Percentiles rank a stretch among this genome's conserved stretches.
Evolutionary conservation across 2,113 vertebrate genomes (phyloP).

Genomic region (Pygoscelis adeliae): DNA sequence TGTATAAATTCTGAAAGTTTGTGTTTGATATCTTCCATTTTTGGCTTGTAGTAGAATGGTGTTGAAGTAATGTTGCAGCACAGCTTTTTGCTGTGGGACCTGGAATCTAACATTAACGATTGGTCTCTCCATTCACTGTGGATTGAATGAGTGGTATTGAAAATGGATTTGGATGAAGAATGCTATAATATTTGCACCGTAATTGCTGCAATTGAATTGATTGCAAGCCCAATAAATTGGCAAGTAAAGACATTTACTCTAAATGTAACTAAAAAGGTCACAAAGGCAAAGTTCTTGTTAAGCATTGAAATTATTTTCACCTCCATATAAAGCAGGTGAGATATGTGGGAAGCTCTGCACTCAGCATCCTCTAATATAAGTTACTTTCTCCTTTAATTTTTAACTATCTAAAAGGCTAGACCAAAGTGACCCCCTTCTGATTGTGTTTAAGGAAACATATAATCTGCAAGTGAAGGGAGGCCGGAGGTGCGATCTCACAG

Average conservation of each 20-base stretch:
- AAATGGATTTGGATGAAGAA: background rate
- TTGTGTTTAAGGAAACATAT: background rate
- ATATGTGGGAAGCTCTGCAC: background rate
- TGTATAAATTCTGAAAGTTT: background rate
- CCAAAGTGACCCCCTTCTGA: background rate
- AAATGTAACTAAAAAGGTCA: conserved; percentile 41
- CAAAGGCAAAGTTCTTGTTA: background rate
- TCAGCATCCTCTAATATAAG: background rate
- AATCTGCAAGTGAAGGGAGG: background rate
- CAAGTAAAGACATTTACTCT: background rate
- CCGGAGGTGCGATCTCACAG: background rate
- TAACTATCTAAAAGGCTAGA: background rate
- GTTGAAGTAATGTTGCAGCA: background rate
- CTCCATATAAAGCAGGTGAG: background rate
- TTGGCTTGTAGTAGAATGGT: background rate
- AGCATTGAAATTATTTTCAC: background rate
- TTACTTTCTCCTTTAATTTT: background rate
- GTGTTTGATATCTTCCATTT: background rate
- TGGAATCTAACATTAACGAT: background rate
- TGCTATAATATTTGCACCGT: background rate
- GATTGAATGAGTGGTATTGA: background rate
- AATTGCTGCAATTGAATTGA: background rate
- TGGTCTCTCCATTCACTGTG: background rate
- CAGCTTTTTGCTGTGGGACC: background rate
- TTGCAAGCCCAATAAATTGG: background rate